These are phyloP conservation scores for Alcedo quadribrachys DNA, from an alignment of 2,797 vertebrate species.

Conservation along the genomic window DNA sequence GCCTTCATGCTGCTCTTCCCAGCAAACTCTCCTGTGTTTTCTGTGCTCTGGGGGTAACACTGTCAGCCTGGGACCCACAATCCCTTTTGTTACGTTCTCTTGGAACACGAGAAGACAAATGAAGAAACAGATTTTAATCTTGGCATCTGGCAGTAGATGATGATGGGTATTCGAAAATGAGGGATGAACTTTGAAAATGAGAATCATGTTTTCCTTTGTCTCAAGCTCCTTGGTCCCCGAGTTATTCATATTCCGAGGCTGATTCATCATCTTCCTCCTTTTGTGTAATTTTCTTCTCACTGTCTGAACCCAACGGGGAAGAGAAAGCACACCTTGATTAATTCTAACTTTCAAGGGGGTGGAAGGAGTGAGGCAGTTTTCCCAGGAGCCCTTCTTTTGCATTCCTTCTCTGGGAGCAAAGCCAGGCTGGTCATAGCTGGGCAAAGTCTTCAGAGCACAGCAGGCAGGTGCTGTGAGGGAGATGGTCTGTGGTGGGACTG, in stretches of 20 bases:
- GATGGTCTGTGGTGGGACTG: background rate
- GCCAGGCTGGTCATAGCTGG: background rate
- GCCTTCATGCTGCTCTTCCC: background rate
- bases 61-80: background rate
- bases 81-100: background rate
- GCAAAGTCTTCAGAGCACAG: background rate
- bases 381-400: background rate
- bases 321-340: conserved; percentile 35
- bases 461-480: background rate
- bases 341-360: background rate
- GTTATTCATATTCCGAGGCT: conserved; percentile 43
- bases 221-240: background rate
- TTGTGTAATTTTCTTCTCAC: conserved; percentile 39
- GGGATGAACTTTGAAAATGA: conserved; percentile 24
- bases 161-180: conserved; percentile 24
- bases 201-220: conserved; percentile 14
- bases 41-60: background rate
- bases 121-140: conserved; percentile 55
- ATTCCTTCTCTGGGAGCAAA: background rate
- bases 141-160: conserved; percentile 7
- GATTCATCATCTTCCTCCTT: conserved; percentile 10
- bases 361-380: background rate
- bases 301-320: conserved; percentile 21
- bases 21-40: background rate
- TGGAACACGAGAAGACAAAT: conserved; percentile 17